Evolutionary conservation across 1,140 invertebrate genomes (phyloP).

Genomic region (Cecropterus lyciades): DNA sequence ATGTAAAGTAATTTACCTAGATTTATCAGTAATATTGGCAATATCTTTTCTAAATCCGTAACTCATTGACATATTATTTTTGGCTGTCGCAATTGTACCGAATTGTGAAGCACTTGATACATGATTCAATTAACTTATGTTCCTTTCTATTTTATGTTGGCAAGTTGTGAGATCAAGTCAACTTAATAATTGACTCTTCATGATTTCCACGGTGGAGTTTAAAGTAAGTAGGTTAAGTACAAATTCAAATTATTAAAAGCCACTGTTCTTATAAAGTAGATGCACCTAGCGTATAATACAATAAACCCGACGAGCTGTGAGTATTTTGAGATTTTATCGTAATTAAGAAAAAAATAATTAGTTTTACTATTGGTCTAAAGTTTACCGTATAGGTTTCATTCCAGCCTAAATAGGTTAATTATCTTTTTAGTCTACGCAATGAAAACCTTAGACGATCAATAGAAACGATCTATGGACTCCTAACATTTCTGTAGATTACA

Average conservation of each 20-base stretch:
- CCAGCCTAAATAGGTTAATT: constrained; percentile 79
- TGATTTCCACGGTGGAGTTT: constrained; percentile 68
- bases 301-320: constrained; percentile 84
- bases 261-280: constrained; percentile 83
- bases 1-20: constrained; percentile 73
- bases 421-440: constrained; percentile 63
- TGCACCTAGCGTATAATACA: constrained; percentile 83
- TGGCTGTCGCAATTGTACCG: constrained; percentile 19
- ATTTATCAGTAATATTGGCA: constrained; percentile 69
- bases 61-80: constrained; percentile 45
- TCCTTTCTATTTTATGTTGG: constrained; percentile 26
- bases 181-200: constrained; percentile 44
- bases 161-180: constrained; percentile 31
- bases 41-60: constrained; percentile 48
- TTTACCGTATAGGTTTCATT: constrained; percentile 75
- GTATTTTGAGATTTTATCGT: constrained; percentile 84
- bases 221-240: constrained; percentile 81
- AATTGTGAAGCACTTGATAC: constrained; percentile 20
- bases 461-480: constrained; percentile 47
- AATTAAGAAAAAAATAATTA: constrained; percentile 80
- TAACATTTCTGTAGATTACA: constrained; percentile 53
- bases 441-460: constrained; percentile 60
- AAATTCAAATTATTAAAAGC: constrained; percentile 84
- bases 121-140: constrained; percentile 27
- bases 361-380: constrained; percentile 76